Base-by-base conservation (phyloP, 2,797 vertebrate species). In the Alosa sapidissima region DNA sequence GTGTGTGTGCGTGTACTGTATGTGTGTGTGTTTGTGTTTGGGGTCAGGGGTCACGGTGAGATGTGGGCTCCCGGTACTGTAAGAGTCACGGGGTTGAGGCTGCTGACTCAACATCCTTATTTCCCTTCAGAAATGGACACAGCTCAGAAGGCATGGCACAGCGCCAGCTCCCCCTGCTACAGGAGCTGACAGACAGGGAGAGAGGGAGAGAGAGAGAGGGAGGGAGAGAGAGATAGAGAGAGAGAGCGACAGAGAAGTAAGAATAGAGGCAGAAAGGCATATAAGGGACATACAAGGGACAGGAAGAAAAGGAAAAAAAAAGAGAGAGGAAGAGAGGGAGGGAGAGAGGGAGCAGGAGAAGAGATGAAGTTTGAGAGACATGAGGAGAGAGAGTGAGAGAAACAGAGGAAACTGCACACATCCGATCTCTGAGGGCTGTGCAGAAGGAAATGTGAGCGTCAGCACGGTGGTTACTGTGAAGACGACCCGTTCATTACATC, bases 381-480 rank as follows among this genome's bases (percentile, higher is more conserved):
- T 49, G 48, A 10, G 10, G 48, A 55, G 54, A 55, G 13, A 72
- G 33, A 72, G 36, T 16, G 68, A 72, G n/a, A 65, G 13, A 72
- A 8, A 24, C 13, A 24, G 65, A 72, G 28, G 72, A 78, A 78
- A 78, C 72, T 41, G 21, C 36, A 78, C 16, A 47, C 72, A 78
- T 45, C 41, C 16, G 41, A 78, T 47, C 41, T 47, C 72, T 78
- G 41, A 78, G 41, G 72, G 72, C 72, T 16, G 16, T 8, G 36
- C 72, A 45, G 72, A 78, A 78, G 72, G 72, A 78, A 78, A 16
- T 21, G 1, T 62, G 58, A 62, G 3, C 8, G n/a, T 62, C n/a
- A 62, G 58, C n/a, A n/a, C 2, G 58, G n/a, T 62, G 58, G 58
- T 62, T 60, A 60, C 58, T 78, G 72, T 78, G 36, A 78, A 16